Conservation (phyloP, 2,888 invertebrate genomes). For the Oegoconia quadripuncta region DNA sequence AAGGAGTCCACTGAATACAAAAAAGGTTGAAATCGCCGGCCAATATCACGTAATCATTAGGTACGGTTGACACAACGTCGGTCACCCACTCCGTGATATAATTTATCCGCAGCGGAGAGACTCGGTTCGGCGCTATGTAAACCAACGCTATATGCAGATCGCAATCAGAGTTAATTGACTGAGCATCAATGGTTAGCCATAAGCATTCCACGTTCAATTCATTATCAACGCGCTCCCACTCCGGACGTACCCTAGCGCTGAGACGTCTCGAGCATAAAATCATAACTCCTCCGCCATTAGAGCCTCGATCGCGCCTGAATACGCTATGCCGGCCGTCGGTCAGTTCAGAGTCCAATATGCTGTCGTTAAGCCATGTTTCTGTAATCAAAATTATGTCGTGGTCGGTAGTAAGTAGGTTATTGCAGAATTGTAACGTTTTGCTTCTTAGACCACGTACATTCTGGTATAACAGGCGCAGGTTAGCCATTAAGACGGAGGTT, state of each 20-base stretch:
- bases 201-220: slow-evolving; percentile 8
- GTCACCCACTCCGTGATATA: too few relatives aligned
- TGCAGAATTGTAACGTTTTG: slow-evolving; percentile 1
- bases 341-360: slow-evolving; percentile 8
- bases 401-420: neutral
- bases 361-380: slow-evolving; percentile 15
- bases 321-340: slow-evolving; percentile 7
- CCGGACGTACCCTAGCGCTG: slow-evolving; percentile 2
- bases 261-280: neutral
- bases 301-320: slow-evolving; percentile 13
- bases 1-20: too few relatives aligned
- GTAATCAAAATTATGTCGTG: slow-evolving; percentile 5
- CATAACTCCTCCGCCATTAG: slow-evolving; percentile 16
- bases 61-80: too few relatives aligned
- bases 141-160: too few relatives aligned
- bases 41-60: too few relatives aligned
- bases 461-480: too few relatives aligned
- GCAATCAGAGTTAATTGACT: slow-evolving; percentile 1
- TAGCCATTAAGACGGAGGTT: too few relatives aligned
- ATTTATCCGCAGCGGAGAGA: too few relatives aligned
- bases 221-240: slow-evolving; percentile 4
- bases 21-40: too few relatives aligned
- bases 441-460: too few relatives aligned
- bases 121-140: too few relatives aligned
- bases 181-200: slow-evolving; percentile 8